Base-by-base conservation (phyloP, 2,113 vertebrate species). In the Oceanites oceanicus region DNA sequence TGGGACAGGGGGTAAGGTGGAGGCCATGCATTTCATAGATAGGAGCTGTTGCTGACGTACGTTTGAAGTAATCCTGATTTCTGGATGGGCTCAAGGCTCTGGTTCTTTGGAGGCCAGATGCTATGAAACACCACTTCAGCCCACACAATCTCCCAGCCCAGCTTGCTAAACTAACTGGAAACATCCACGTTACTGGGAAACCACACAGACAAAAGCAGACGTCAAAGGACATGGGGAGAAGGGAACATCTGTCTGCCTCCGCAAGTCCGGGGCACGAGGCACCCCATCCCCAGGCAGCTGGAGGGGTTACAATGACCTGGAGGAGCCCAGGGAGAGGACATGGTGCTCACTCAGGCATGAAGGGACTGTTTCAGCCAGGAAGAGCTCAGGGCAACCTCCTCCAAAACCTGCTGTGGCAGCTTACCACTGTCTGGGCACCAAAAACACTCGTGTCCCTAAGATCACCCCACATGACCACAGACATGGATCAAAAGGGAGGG, bases 61-160 rank as follows among this genome's bases (percentile, higher is more conserved):
- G 16, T 61, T 49, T 92, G 58, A 88, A 94, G 80, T 12, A 83
- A 85, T n/a, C 21, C 44, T 52, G n/a, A 55, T 59, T 74, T 86
- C 53, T 14, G 8, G 49, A 86, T 75, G 65, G 62, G 30, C 38
- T 86, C 63, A 83, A 56, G 67, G 53, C 38, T 83, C 76, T 13
- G 9, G 63, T 40, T 84, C 79, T 91, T 85, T 82, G 84, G 32
- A 91, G 75, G 63, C 86, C 82, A 96, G 82, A 93, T 76, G 78
- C 74, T 92, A 7, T 61, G 86, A 56, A 86, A 77, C 82, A 91
- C 19, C 84, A 78, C 80, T 56, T 34, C 89, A 95, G 58, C 70
- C 49, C 92, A 96, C n/a, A 15, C 52, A 50, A 56, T 26, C 40
- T 55, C 61, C 12, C 88, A 79, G 66, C 32, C 74, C 74, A 61